Evolutionary conservation across 2,113 vertebrate species (phyloP).

Genomic region (Varanus salvator): DNA sequence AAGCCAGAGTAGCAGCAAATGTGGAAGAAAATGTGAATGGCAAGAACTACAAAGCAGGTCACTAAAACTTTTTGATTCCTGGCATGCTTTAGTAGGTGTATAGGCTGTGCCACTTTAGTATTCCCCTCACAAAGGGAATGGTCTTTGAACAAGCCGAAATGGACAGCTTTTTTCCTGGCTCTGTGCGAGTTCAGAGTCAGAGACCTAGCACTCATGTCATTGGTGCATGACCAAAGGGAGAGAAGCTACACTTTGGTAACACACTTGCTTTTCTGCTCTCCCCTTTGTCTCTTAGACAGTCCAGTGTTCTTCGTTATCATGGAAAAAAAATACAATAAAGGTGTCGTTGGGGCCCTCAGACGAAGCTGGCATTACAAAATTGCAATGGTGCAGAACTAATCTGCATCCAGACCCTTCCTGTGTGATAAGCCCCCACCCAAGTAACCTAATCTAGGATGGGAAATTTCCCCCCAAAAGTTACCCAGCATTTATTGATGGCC

Average conservation of each 20-base stretch:
- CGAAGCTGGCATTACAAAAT: constrained; percentile 82
- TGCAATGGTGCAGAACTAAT: constrained; percentile 88
- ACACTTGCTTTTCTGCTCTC: constrained; percentile 63
- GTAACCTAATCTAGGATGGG: constrained; percentile 81
- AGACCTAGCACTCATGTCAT: constrained; percentile 80
- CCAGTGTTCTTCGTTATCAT: constrained; percentile 78
- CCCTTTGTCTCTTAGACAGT: constrained; percentile 69
- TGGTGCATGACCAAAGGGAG: constrained; percentile 80
- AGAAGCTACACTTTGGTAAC: constrained; percentile 77
- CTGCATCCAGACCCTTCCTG: constrained; percentile 82
- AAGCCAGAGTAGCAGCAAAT: constrained; percentile 68
- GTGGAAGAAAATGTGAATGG: constrained; percentile 69
- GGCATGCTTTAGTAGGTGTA: constrained; percentile 77
- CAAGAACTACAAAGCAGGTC: constrained; percentile 74
- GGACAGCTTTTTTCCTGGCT: constrained; percentile 81
- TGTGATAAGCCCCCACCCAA: constrained; percentile 72
- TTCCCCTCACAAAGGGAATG: constrained; percentile 78
- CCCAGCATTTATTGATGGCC: constrained; percentile 71
- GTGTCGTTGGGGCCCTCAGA: constrained; percentile 79
- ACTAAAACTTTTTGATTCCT: constrained; percentile 75
- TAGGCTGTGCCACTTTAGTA: constrained; percentile 79
- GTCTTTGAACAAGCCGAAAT: constrained; percentile 82
- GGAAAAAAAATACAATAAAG: constrained; percentile 78
- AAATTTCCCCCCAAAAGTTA: constrained; percentile 71
- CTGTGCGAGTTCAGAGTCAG: constrained; percentile 70